Evolutionary conservation across 2,888 invertebrate species (phyloP), one percentile per base, ranked within the genome.

Genomic region (Melitaea athalia): DNA sequence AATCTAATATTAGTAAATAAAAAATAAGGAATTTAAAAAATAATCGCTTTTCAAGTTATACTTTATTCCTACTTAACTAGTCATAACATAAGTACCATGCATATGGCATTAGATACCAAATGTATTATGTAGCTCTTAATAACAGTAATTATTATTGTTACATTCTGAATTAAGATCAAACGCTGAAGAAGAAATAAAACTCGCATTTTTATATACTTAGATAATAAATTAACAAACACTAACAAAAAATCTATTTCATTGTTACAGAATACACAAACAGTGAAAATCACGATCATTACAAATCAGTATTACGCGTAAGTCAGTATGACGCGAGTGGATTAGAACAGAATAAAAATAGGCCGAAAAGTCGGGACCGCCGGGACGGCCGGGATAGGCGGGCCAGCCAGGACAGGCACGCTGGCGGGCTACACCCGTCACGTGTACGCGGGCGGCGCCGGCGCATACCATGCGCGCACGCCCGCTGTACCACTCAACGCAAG

Each of bases 401-500:
- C 53, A 14, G 52, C 43, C 43, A 24, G 12, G 65, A 71, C 75
- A 76, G 78, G 72, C 88, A 85, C 81, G 83, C 85, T 92, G 92
- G 92, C 91, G 85, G 91, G 87, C 71, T 91, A 91, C 91, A 88
- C 85, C 77, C 86, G 91, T 75, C 88, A 88, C 81, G 81, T 80
- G 84, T 91, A 89, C 86, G 87, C 88, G 85, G 86, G 88, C 87
- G 86, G 84, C 82, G 85, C 86, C 73, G 85, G 80, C 75, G 82
- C 85, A 73, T 90, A 91, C 89, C 89, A 91, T 73, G 83, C 89
- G 85, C 91, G 91, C 82, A 79, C 90, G 84, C 83, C 88, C 85
- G 84, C 87, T 75, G 84, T 89, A 77, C 92, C 91, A 71, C 91
- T 92, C 79, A 93, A 91, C 78, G 93, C 92, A 76, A 93, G 92